Percentiles rank a stretch among this genome's conserved stretches.
These are phyloP conservation scores for Lumbricus terrestris DNA, from an alignment of 2,888 invertebrate genomes.

Conservation along the genomic window DNA sequence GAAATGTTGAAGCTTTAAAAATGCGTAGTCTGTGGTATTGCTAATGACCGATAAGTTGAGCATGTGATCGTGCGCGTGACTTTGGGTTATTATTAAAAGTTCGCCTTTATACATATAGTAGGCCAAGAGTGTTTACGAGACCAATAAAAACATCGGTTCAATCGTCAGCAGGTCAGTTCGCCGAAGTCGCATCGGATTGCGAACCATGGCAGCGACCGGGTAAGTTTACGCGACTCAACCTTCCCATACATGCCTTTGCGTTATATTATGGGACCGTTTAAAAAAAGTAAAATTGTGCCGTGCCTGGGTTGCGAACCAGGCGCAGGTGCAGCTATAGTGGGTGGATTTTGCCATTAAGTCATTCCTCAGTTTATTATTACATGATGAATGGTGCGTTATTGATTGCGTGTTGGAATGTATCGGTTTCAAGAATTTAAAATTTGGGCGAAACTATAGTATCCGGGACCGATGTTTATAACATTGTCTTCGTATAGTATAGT, in stretches of 20 bases:
- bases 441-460: too few relatives aligned
- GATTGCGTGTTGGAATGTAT: background rate
- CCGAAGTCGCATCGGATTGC: background rate
- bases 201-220: background rate
- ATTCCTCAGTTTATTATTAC: background rate
- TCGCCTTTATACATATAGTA: too few relatives aligned
- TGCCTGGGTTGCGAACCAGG: background rate
- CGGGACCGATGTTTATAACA: too few relatives aligned
- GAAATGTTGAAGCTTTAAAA: too few relatives aligned
- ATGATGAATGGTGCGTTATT: background rate
- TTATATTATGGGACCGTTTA: background rate
- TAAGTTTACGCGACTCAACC: background rate
- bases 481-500: too few relatives aligned
- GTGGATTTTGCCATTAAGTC: background rate
- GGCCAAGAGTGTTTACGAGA: background rate
- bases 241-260: background rate
- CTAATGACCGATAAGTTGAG: too few relatives aligned
- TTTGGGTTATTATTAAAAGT: background rate
- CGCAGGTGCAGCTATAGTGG: background rate
- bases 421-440: background rate
- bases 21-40: too few relatives aligned
- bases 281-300: background rate
- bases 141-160: background rate
- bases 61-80: background rate
- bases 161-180: background rate